Percentiles rank a stretch among this genome's conserved stretches.
Evolutionary conservation across 2,888 invertebrate genomes (phyloP).

Genomic region (Serrognathus titanus): DNA sequence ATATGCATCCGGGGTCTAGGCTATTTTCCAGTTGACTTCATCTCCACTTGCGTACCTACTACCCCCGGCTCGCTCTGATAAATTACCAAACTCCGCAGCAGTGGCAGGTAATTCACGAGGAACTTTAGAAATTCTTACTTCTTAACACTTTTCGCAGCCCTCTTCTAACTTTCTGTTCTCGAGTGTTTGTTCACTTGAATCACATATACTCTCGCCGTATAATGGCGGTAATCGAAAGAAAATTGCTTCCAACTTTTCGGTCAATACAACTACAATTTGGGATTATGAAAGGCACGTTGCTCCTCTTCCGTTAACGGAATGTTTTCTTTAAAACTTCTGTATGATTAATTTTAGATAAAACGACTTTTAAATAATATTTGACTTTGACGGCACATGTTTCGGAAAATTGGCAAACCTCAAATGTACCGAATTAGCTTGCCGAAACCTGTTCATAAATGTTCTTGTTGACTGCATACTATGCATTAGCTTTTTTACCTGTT

Average conservation of each 20-base stretch:
- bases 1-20: constrained; percentile 39
- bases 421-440: too few relatives aligned
- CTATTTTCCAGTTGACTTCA: constrained; percentile 44
- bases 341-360: too few relatives aligned
- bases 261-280: constrained; percentile 29
- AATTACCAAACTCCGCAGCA: constrained; percentile 61
- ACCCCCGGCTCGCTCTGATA: constrained; percentile 51
- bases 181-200: constrained; percentile 41
- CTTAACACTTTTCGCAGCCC: constrained; percentile 39
- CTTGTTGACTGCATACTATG: too few relatives aligned
- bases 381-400: too few relatives aligned
- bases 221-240: constrained; percentile 45
- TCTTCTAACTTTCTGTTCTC: constrained; percentile 22
- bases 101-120: constrained; percentile 58
- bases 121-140: constrained; percentile 47
- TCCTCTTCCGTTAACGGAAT: too few relatives aligned
- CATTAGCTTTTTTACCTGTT: too few relatives aligned
- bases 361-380: too few relatives aligned
- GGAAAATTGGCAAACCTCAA: too few relatives aligned
- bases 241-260: constrained; percentile 44
- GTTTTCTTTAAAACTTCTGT: too few relatives aligned
- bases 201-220: constrained; percentile 36
- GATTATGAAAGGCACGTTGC: neutral
- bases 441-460: too few relatives aligned
- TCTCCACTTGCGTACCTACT: constrained; percentile 36